phyloP scores from a whole-genome alignment of 2,888 invertebrate species.

The Platycnemis pennipes region DNA sequence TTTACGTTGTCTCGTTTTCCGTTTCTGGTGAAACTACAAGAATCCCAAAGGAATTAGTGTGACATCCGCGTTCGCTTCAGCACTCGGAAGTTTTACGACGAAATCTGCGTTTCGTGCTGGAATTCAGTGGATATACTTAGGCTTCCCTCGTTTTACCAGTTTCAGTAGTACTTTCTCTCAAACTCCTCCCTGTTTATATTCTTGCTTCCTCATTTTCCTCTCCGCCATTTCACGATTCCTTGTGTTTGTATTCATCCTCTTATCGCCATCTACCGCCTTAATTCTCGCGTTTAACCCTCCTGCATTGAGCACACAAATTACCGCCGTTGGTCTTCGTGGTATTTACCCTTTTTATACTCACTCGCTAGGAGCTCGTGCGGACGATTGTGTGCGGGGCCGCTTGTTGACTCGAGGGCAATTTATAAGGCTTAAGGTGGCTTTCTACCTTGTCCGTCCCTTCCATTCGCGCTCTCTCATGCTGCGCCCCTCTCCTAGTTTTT shows the following conservation, averaged over 20 bases:
- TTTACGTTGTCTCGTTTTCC: neutral
- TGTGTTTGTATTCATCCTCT: neutral
- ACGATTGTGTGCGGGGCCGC: neutral
- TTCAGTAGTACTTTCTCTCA: neutral
- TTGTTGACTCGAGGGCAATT: slow-evolving; percentile 2
- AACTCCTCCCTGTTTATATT: neutral
- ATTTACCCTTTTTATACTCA: neutral
- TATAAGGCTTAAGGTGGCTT: neutral
- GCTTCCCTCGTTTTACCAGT: neutral
- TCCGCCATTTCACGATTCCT: neutral
- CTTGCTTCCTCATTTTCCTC: neutral
- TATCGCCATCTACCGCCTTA: neutral
- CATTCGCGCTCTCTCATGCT: neutral
- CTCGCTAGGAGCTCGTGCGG: neutral
- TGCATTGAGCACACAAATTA: slow-evolving; percentile 25
- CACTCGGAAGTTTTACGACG: neutral
- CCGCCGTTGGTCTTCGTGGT: neutral
- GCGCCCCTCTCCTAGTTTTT: neutral
- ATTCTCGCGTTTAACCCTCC: neutral
- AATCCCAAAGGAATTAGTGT: neutral
- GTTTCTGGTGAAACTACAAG: neutral
- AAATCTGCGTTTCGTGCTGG: too few species aligned
- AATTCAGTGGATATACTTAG: neutral
- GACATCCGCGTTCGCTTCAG: neutral
- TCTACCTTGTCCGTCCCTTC: neutral